phyloP scores from a whole-genome alignment of 1,140 invertebrate genomes.

The Drosophila carrolli region DNA sequence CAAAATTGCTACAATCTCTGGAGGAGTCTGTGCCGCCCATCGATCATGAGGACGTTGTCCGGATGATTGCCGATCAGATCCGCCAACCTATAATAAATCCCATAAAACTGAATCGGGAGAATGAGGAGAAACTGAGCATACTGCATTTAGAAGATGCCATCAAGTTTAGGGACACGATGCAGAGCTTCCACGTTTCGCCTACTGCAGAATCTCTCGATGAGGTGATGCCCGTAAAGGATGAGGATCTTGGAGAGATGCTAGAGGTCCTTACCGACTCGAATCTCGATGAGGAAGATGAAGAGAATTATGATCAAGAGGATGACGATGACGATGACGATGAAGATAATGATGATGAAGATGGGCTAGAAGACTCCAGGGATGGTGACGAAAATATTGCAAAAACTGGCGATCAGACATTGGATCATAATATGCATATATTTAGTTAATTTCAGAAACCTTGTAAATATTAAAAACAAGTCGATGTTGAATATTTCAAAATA shows the following conservation, averaged over 20 bases:
- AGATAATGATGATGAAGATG: background rate
- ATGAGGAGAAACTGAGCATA: constrained; percentile 36
- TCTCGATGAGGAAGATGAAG: constrained; percentile 3
- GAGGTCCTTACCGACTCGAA: constrained; percentile 3
- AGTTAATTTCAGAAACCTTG: too few species aligned
- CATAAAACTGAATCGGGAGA: constrained; percentile 19
- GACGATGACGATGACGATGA: constrained; percentile 15
- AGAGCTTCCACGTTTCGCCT: constrained; percentile 24
- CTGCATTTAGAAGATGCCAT: constrained; percentile 51
- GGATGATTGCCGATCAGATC: constrained; percentile 47
- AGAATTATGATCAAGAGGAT: constrained; percentile 22
- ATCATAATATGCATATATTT: background rate
- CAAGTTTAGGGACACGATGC: constrained; percentile 44
- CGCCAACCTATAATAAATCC: constrained; percentile 52
- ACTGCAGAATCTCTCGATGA: constrained; percentile 34
- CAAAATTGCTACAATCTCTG: constrained; percentile 61
- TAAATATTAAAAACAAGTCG: too few species aligned
- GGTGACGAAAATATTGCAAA: background rate
- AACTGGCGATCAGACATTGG: background rate
- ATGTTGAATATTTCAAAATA: too few species aligned
- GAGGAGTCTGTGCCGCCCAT: constrained; percentile 47
- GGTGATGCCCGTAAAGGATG: constrained; percentile 54
- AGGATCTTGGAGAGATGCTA: constrained; percentile 45
- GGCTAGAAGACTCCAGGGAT: constrained; percentile 2
- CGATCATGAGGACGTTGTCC: constrained; percentile 37